Conservation (phyloP, 1,140 invertebrate species). For the Nymphalis io region DNA sequence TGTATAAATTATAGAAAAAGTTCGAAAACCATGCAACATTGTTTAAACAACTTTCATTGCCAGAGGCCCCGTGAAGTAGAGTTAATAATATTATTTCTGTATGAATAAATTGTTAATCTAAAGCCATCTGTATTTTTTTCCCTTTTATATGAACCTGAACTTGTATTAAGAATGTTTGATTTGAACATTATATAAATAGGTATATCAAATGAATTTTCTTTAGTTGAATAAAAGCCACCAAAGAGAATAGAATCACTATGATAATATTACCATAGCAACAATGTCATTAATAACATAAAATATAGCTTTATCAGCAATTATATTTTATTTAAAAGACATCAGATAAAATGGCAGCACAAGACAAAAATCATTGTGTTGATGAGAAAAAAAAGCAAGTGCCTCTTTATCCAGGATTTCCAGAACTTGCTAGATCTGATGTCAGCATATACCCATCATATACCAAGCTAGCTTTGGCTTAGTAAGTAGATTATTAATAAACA, state of each 20-base stretch:
- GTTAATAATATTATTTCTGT: slow-evolving; percentile 59
- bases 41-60: slow-evolving; percentile 6
- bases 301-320: neutral
- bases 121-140: slow-evolving; percentile 38
- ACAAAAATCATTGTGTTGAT: slow-evolving; percentile 34
- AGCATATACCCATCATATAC: slow-evolving; percentile 70
- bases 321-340: neutral
- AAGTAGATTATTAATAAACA: slow-evolving; percentile 42
- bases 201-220: no score
- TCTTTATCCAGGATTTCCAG: slow-evolving; percentile 69
- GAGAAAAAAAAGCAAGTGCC: slow-evolving; percentile 56
- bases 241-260: neutral
- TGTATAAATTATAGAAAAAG: slow-evolving; percentile 14
- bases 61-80: slow-evolving; percentile 56
- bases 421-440: slow-evolving; percentile 70
- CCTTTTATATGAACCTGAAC: no score
- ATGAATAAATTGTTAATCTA: slow-evolving; percentile 77
- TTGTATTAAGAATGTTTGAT: no score
- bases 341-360: slow-evolving; percentile 33
- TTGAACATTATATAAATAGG: no score
- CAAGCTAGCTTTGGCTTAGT: slow-evolving; percentile 66
- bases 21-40: neutral
- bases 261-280: slow-evolving; percentile 18
- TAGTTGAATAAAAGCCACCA: no score
- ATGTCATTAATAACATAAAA: neutral